Base-by-base conservation (phyloP, 2,888 invertebrate genomes). In the Anagyrus pseudococci region DNA sequence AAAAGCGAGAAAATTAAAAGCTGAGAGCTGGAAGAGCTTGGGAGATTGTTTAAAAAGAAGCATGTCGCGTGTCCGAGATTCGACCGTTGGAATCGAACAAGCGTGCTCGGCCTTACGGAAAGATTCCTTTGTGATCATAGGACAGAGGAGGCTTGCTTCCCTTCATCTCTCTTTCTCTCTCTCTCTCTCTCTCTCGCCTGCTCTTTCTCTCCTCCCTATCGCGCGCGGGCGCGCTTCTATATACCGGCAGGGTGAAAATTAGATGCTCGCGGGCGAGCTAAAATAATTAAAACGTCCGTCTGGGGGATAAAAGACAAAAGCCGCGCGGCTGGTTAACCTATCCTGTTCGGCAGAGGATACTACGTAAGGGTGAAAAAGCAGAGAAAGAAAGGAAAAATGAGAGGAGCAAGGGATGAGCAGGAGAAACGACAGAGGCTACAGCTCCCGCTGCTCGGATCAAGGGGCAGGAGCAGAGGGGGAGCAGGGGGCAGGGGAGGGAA, bases 251-350 rank as follows among this genome's bases (percentile, higher is more conserved):
- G 69, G 64, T 69, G 73, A 73, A 78, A 79, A 78, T 78, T 78
- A 76, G 75, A 77, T 75, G 76, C 75, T 77, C 73, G 74, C 75
- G 75, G 75, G 72, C 69, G 75, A 75, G 75, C 75, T 79, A 78
- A 79, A 79, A 79, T 79, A 79, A 79, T 79, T 79, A 79, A 79
- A 79, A 78, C 73, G 74, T 75, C 74, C 73, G 29, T 29, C 29
- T 13, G 69, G 67, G 71, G 71, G 71, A 63, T 66, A 69, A 72
- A 76, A 75, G 77, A 75, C 77, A 77, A 77, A 77, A 77, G 76
- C 73, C 70, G 69, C 69, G n/a, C n/a, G n/a, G n/a, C n/a, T n/a
- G n/a, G n/a, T n/a, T n/a, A n/a, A n/a, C n/a, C n/a, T n/a, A n/a
- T n/a, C n/a, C n/a, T n/a, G n/a, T n/a, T n/a, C n/a, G n/a, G n/a